Base-by-base conservation (phyloP, 2,888 invertebrate species). In the Melieria omissa region DNA sequence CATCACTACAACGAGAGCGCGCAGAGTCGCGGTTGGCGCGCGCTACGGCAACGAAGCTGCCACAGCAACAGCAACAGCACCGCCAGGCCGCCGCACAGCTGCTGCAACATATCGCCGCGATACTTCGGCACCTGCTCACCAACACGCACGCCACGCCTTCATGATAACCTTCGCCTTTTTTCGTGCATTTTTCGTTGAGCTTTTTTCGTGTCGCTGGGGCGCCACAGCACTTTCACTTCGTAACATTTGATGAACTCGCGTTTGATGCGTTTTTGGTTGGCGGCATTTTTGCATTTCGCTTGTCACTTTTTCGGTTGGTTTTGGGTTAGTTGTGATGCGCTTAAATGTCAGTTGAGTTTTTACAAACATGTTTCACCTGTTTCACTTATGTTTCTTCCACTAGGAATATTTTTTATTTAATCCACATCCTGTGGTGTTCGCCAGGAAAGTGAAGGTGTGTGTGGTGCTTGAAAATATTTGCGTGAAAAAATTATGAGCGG, bases 131-230 rank as follows among this genome's bases (percentile, higher is more conserved):
- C 29, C 29, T 29, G 29, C n/a, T 44, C 10, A 61, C 4, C 57
- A 74, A 70, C 49, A 74, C 71, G 61, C 73, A 55, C 47, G 47
- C 60, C n/a, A 68, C 9, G 69, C 54, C 61, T 44, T 58, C 67
- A 70, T 29, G 29, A 29, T 29, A 29, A 29, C 29, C 69, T 69
- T 60, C 60, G 45, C 41, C 54, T 55, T 73, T 16, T 29, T 29
- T 29, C 29, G 29, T 8, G 49, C 66, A 66, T 62, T 72, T 60
- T 63, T 68, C 52, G 49, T 76, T 46, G 68, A 67, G 47, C 73
- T 72, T 72, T 72, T 76, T 74, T 73, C 73, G 70, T 74, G 74
- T 74, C 73, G 73, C 52, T 70, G 69, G 72, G 61, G 55, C 62
- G 65, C 29, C 14, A 12, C 16, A 60, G 52, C 29, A 29, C 3